A percentile compares a stretch with the other conserved stretches of the same genome.
Evolutionary conservation across 2,113 vertebrate species (phyloP).

Genomic region (Zingel zingel): DNA sequence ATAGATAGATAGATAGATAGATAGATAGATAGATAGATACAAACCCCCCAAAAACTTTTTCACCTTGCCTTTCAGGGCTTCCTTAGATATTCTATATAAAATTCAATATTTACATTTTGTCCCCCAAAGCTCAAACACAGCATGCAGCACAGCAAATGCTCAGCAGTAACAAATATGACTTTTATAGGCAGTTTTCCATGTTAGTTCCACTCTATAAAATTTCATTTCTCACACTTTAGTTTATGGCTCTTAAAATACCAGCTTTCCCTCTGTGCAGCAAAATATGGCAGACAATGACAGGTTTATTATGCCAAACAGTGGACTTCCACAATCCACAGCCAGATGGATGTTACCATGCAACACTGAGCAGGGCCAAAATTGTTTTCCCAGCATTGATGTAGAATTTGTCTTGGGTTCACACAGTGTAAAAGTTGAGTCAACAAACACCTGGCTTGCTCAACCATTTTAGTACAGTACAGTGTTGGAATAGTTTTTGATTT

Average conservation of each 20-base stretch:
- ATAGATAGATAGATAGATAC: too few species aligned
- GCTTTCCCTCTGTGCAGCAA: slow-evolving; percentile 23
- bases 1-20: too few species aligned
- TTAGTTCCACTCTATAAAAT: slow-evolving; percentile 43
- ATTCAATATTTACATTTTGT: slow-evolving; percentile 11
- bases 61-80: too few species aligned
- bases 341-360: slow-evolving; percentile 43
- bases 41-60: too few species aligned
- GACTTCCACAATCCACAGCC: slow-evolving; percentile 27
- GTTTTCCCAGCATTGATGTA: slow-evolving; percentile 53
- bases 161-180: slow-evolving; percentile 18
- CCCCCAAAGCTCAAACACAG: background rate
- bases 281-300: slow-evolving; percentile 39
- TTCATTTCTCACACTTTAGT: slow-evolving; percentile 36
- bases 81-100: background rate
- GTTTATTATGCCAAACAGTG: slow-evolving; percentile 19
- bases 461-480: background rate
- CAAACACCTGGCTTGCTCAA: slow-evolving; percentile 43
- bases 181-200: slow-evolving; percentile 22
- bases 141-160: background rate
- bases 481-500: background rate
- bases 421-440: slow-evolving; percentile 61
- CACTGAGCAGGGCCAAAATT: slow-evolving; percentile 24
- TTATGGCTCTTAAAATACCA: slow-evolving; percentile 51
- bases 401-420: slow-evolving; percentile 47